Evolutionary conservation across 2,888 invertebrate genomes (phyloP).

Genomic region (Serripes groenlandicus): DNA sequence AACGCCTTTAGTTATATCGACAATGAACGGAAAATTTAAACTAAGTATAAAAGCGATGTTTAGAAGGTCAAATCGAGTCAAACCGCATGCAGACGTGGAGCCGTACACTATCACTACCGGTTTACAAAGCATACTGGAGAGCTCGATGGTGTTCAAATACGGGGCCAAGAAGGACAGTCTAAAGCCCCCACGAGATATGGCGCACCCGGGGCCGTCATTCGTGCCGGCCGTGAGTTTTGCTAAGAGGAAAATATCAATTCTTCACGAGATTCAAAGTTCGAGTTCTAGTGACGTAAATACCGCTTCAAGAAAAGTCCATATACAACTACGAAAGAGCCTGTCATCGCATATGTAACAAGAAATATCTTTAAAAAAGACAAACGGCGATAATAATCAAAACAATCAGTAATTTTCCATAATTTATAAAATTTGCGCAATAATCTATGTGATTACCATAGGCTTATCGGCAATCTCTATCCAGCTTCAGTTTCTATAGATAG

Average conservation of each 20-base stretch:
- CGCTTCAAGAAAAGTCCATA: slow-evolving; percentile 13
- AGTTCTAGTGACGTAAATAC: slow-evolving; percentile 37
- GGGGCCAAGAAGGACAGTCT: slow-evolving; percentile 2
- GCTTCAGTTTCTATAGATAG: too few relatives aligned
- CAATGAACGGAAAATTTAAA: slow-evolving; percentile 73
- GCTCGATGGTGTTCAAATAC: slow-evolving; percentile 60
- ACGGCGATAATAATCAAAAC: too few relatives aligned
- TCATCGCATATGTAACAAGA: slow-evolving; percentile 44
- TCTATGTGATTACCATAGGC: too few relatives aligned
- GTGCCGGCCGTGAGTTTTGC: slow-evolving; percentile 5
- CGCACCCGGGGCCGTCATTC: slow-evolving; percentile 40
- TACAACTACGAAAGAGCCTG: slow-evolving; percentile 32
- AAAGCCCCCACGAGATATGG: not conserved
- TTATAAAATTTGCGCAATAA: too few relatives aligned
- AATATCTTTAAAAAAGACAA: too few relatives aligned
- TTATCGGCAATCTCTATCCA: too few relatives aligned
- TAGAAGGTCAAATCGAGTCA: slow-evolving; percentile 39
- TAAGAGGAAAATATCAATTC: slow-evolving; percentile 40
- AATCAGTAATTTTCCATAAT: too few relatives aligned
- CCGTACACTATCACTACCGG: slow-evolving; percentile 73
- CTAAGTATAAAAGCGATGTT: slow-evolving; percentile 59
- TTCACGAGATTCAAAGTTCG: slow-evolving; percentile 50
- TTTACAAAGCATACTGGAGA: slow-evolving; percentile 68
- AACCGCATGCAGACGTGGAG: slow-evolving; percentile 50
- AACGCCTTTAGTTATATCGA: slow-evolving; percentile 74